Percentiles rank a stretch among this genome's conserved stretches.
Evolutionary conservation across 2,113 vertebrate genomes (phyloP).

Genomic region (Paradisaea rubra): DNA sequence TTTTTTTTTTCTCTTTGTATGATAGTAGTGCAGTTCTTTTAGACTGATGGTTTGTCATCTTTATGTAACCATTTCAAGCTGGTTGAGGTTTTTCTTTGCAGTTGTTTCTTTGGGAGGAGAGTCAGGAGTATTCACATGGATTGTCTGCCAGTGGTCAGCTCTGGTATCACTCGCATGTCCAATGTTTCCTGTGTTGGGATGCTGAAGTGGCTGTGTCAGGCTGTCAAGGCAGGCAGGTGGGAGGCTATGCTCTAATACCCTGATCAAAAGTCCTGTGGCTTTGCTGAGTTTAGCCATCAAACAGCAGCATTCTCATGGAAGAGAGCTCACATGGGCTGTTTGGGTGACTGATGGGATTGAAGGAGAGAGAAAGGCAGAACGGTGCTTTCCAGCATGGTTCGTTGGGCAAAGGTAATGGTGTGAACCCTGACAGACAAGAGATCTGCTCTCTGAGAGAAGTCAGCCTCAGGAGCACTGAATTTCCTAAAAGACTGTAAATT

Average conservation of each 20-base stretch:
- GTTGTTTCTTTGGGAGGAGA: not conserved
- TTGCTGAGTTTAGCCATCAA: not conserved
- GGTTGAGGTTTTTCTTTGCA: not conserved
- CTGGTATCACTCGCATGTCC: fast-evolving
- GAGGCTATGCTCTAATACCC: not conserved
- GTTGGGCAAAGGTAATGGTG: not conserved
- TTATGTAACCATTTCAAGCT: not conserved
- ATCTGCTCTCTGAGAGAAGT: not conserved
- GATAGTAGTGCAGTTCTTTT: not conserved
- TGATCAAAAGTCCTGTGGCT: not conserved
- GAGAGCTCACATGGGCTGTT: not conserved
- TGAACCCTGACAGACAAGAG: not conserved
- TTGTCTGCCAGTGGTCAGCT: not conserved
- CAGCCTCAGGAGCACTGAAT: not conserved
- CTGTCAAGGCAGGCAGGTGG: not conserved
- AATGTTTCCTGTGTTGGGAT: fast-evolving
- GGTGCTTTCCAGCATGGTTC: not conserved
- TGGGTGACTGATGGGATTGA: not conserved
- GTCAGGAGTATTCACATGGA: not conserved
- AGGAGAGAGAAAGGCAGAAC: not conserved
- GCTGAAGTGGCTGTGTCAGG: not conserved
- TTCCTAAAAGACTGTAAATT: not conserved
- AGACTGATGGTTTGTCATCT: not conserved
- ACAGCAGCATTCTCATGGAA: not conserved
- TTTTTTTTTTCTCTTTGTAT: not conserved